phyloP scores from a whole-genome alignment of 2,888 invertebrate species.

The Cephus nigrinus region DNA sequence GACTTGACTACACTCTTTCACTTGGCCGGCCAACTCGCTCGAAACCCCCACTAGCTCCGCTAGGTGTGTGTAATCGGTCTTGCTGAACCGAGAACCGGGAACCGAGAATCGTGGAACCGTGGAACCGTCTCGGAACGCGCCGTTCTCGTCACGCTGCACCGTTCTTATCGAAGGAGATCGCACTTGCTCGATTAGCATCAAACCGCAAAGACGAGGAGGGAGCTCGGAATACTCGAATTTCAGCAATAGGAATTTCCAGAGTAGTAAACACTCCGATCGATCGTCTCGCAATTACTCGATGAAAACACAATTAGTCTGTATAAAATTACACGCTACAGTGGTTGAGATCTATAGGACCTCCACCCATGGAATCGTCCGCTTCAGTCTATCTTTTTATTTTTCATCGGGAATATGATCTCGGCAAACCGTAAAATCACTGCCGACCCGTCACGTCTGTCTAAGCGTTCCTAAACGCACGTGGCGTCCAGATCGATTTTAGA shows the following conservation, averaged over 20 bases:
- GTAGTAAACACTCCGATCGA: neutral
- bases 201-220: neutral
- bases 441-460: neutral
- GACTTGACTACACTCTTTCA: conserved; percentile 32
- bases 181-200: neutral
- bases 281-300: neutral
- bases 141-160: neutral
- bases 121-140: conserved; percentile 21
- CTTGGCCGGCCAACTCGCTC: conserved; percentile 14
- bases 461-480: neutral
- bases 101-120: conserved; percentile 29
- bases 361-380: neutral
- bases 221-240: neutral
- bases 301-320: neutral
- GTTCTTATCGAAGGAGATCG: neutral
- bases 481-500: neutral
- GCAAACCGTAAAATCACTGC: neutral
- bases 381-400: neutral
- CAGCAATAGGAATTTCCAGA: neutral
- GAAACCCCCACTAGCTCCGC: conserved; percentile 33
- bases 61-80: conserved; percentile 25
- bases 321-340: neutral
- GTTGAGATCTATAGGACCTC: neutral
- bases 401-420: neutral
- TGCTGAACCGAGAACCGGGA: conserved; percentile 32